Evolutionary conservation across 2,113 vertebrate genomes (phyloP).

Genomic region (Apodemus sylvaticus): DNA sequence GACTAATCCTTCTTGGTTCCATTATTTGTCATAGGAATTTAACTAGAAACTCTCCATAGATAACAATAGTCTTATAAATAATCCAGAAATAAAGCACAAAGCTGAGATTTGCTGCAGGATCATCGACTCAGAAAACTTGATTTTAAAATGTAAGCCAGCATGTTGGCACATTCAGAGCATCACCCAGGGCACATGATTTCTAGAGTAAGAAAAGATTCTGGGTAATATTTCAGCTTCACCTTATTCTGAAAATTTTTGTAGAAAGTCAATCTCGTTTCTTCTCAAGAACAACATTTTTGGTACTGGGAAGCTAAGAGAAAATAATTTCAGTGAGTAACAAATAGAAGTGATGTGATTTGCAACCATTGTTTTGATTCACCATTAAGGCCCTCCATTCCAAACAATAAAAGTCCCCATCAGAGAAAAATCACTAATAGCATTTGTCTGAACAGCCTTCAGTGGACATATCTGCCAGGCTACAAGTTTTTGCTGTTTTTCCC

Average conservation of each 20-base stretch:
- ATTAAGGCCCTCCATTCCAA: background rate
- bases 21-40: background rate
- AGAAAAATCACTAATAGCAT: background rate
- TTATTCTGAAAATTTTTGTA: background rate
- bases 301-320: background rate
- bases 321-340: background rate
- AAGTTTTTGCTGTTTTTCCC: background rate
- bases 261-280: background rate
- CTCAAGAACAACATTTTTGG: background rate
- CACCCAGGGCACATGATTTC: background rate
- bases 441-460: background rate
- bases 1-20: background rate
- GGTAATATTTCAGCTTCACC: background rate
- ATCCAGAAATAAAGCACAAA: no score
- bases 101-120: background rate
- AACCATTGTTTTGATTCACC: no score
- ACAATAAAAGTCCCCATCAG: accelerated
- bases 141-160: background rate
- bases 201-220: no score
- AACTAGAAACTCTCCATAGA: background rate
- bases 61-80: background rate
- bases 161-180: background rate
- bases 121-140: background rate
- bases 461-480: background rate
- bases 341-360: background rate